A percentile compares a stretch with the other conserved stretches of the same genome.
Evolutionary conservation across 2,113 vertebrate species (phyloP).

Genomic region (Tupaia chinensis): DNA sequence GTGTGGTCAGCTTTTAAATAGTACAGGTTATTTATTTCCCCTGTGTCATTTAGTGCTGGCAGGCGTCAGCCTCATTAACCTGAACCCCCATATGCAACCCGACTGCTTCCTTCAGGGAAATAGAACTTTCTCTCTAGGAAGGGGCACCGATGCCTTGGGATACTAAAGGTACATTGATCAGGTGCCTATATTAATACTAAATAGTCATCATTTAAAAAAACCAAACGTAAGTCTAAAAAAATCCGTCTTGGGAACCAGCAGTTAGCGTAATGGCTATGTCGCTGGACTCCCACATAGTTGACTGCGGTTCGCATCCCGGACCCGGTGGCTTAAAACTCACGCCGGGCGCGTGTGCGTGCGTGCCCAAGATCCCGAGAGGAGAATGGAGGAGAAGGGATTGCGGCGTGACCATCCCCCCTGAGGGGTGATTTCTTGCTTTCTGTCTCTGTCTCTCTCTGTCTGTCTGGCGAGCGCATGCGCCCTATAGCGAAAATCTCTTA

Average conservation of each 20-base stretch:
- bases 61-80: slow-evolving; percentile 67
- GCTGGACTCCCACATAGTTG: too few species aligned
- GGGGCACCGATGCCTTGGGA: not conserved
- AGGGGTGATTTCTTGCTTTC: too few species aligned
- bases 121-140: not conserved
- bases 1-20: slow-evolving; percentile 68
- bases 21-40: not conserved
- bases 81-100: not conserved
- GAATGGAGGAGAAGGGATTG: too few species aligned
- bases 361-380: too few species aligned
- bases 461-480: too few species aligned
- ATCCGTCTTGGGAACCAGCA: slow-evolving; percentile 66
- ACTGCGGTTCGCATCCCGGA: too few species aligned
- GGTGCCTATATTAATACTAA: not conserved
- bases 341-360: too few species aligned
- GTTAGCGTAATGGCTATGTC: too few species aligned
- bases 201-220: slow-evolving; percentile 61
- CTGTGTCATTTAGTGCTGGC: slow-evolving; percentile 20
- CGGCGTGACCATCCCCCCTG: too few species aligned
- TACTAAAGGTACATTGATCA: not conserved
- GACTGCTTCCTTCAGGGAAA: slow-evolving; percentile 25
- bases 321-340: too few species aligned
- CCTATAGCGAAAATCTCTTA: too few species aligned
- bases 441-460: too few species aligned
- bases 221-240: slow-evolving; percentile 73